These are phyloP conservation scores for Aphyosemion australe DNA, from an alignment of 2,113 vertebrate genomes.

Conservation along the genomic window DNA sequence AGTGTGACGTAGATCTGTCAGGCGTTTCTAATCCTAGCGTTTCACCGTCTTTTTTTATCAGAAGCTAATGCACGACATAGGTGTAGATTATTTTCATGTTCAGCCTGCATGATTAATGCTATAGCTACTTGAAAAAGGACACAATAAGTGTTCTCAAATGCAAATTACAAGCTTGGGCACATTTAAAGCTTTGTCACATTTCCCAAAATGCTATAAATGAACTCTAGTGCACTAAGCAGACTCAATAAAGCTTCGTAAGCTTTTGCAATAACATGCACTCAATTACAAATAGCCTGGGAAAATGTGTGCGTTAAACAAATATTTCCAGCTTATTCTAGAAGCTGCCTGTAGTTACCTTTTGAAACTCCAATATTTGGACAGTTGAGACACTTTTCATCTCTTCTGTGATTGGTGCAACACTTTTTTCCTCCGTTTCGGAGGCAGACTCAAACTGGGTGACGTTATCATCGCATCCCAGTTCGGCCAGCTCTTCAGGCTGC, in stretches of 20 bases:
- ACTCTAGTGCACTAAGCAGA: background rate
- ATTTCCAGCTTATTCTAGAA: background rate
- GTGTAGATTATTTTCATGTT: too few relatives aligned
- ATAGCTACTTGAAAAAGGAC: too few relatives aligned
- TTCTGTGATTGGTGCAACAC: conserved; percentile 51
- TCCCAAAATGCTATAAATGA: too few relatives aligned
- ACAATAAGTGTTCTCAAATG: too few relatives aligned
- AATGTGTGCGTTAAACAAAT: background rate
- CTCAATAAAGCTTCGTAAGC: background rate
- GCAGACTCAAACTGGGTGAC: conserved; percentile 25
- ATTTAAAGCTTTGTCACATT: too few relatives aligned
- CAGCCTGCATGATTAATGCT: too few relatives aligned
- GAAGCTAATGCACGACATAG: too few relatives aligned
- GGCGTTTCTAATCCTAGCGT: too few relatives aligned
- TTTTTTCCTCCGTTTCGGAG: conserved; percentile 25
- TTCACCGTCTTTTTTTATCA: too few relatives aligned
- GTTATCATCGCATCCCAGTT: conserved; percentile 62
- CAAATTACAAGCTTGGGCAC: too few relatives aligned
- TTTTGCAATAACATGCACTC: background rate
- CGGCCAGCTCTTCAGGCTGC: conserved; percentile 84
- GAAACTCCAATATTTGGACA: conserved; percentile 83
- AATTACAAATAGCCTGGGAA: background rate
- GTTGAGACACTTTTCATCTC: conserved; percentile 77
- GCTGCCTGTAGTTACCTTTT: conserved; percentile 81
- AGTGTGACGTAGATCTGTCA: too few relatives aligned